Evolutionary conservation across 2,113 vertebrate genomes (phyloP).

Genomic region (Oreochromis tanganicae): DNA sequence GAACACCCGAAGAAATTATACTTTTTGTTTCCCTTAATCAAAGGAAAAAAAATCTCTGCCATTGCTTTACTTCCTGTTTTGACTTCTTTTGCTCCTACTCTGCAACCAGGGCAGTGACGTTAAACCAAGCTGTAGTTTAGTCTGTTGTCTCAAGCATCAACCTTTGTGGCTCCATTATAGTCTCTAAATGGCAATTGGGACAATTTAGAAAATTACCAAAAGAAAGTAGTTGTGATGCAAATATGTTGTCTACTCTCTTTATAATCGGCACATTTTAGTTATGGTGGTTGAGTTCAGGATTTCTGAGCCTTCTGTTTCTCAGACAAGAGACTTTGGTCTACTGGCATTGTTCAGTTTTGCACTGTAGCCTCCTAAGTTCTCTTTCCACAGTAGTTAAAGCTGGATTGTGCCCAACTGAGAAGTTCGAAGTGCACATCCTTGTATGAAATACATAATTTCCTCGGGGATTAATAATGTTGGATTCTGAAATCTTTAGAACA

Average conservation of each 20-base stretch:
- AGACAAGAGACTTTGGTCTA: neutral
- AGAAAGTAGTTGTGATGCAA: neutral
- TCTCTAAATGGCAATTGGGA: neutral
- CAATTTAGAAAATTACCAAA: neutral
- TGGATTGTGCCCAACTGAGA: rapidly evolving
- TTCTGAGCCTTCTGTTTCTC: neutral
- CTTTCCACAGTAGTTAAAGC: neutral
- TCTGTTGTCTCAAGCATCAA: neutral
- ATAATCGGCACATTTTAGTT: neutral
- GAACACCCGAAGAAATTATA: neutral
- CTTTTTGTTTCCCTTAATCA: neutral
- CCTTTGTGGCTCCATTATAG: neutral
- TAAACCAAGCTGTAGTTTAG: rapidly evolving
- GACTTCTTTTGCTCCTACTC: neutral
- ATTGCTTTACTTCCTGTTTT: neutral
- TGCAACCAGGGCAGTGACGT: rapidly evolving
- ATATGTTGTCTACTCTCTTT: neutral
- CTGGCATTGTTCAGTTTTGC: neutral
- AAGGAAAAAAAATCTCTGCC: neutral
- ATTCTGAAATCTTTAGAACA: neutral
- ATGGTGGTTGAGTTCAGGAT: neutral
- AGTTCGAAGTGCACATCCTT: rapidly evolving
- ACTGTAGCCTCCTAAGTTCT: neutral
- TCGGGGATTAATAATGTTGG: neutral
- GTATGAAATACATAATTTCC: neutral